Base-by-base conservation (phyloP, 1,140 invertebrate species). In the Orius insidiosus region DNA sequence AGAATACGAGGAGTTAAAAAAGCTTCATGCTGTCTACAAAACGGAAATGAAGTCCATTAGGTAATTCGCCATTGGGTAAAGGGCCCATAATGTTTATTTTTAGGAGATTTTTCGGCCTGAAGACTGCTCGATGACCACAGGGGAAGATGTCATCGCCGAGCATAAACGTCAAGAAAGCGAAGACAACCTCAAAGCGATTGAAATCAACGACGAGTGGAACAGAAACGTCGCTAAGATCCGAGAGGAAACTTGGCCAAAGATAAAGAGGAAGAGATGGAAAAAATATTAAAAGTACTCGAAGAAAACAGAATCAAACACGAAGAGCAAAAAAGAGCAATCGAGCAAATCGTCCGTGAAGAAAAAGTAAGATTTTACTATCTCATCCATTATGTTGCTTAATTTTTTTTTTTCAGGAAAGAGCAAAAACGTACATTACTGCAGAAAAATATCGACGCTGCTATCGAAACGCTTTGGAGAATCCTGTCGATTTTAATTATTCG, bases 131-230 rank as follows among this genome's bases (percentile, higher is more conserved):
- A 36, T 18, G 37, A 54, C 33, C 53, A 57, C 50, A 1, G 53
- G 46, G 18, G 38, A 45, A 19, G 51, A 53, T 56, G 46, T 72
- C 63, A 58, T 66, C 67, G 45, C 55, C 59, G 38, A 60, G 65
- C 14, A 66, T 67, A 49, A 62, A 65, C 56, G 66, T 42, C 54
- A 69, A 15, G 76, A 80, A 56, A 71, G 76, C 15, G 68, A 75
- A 34, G 80, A 85, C 59, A 79, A 76, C 61, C 58, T 63, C 39
- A 58, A 60, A 18, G 76, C 78, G 53, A 56, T 68, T 0, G 57
- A 65, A 53, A 58, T 79, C 7, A 88, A 87, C 59, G 69, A 78
- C 2, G 55, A 68, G 47, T 86, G 84, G 80, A 89, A 89, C 63
- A 63, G 63, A 13, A 55, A 72, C 53, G 63, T 81, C 32, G 70